Base-by-base conservation (phyloP, 2,797 vertebrate genomes). In the Crypturellus tataupa region DNA sequence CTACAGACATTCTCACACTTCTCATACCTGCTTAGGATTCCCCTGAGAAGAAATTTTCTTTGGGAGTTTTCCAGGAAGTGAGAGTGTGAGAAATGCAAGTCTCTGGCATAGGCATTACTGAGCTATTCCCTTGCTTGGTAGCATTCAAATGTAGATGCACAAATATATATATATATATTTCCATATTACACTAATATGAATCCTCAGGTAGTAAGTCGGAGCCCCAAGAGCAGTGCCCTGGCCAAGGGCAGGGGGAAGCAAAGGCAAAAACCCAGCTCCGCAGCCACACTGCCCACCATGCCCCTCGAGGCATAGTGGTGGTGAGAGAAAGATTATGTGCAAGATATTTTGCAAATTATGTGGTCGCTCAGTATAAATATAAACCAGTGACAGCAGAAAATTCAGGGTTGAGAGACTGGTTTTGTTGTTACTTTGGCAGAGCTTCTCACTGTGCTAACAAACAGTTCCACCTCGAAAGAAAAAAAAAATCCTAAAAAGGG, bases 171-270 rank as follows among this genome's bases (percentile, higher is more conserved):
- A 17, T 47, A 35, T 17, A n/a, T 59, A 27, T 23, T 9, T 71
- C 31, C 21, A 0, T 2, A 4, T 2, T 4, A 46, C 0, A 23
- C 6, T 1, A 6, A 1, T 24, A 7, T 0, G 0, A 3, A 35
- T 17, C 9, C 35, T 11, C 31, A 11, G 29, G 8, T 1, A 3
- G 3, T 1, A 35, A 4, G 42, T 31, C 42, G n/a, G 42, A 8
- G 47, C 23, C 49, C 1, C 23, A 2, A 31, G 14, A 86, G 11
- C 59, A 1, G 14, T 0, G 23, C 15, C 19, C 9, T 2, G 8
- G 11, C 20, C 4, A 10, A 29, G 75, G 55, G 51, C 55, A 16
- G 3, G 37, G 33, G 10, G 12, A 49, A 49, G 29, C 27, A 42
- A 33, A 21, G 23, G 29, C 29, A 23, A 21, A 46, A 44, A 51